Conservation (phyloP, 1,140 invertebrate genomes). For the Diabrotica virgifera region DNA sequence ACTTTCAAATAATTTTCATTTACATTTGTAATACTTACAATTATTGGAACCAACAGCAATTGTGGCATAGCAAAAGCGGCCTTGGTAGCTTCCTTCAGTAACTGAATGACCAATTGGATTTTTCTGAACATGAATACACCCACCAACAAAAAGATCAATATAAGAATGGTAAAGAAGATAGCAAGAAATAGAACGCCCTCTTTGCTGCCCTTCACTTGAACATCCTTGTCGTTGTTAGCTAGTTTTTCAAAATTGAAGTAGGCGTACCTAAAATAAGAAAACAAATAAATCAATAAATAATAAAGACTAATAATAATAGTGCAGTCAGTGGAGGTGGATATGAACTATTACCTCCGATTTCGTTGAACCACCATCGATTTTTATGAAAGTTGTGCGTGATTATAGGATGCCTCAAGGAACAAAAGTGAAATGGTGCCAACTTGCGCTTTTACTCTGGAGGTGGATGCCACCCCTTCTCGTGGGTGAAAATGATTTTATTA, state of each 20-base stretch:
- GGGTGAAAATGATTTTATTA: too few species aligned
- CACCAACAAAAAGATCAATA: constrained; percentile 58
- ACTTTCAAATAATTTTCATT: background rate
- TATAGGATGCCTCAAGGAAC: too few species aligned
- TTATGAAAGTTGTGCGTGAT: too few species aligned
- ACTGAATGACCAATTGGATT: constrained; percentile 63
- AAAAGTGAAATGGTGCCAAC: too few species aligned
- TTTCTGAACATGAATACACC: constrained; percentile 55
- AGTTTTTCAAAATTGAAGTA: constrained; percentile 7
- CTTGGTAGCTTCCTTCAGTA: constrained; percentile 76
- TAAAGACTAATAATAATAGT: too few species aligned
- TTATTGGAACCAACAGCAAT: constrained; percentile 71
- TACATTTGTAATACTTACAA: constrained; percentile 52
- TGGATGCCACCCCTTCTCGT: too few species aligned
- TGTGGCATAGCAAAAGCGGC: constrained; percentile 70
- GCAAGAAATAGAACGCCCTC: constrained; percentile 6
- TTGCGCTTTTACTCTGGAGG: too few species aligned
- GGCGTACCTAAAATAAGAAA: constrained; percentile 6
- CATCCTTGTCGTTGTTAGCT: background rate
- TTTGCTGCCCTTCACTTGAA: background rate
- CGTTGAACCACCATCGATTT: too few species aligned
- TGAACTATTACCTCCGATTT: too few species aligned
- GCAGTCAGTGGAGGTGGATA: too few species aligned
- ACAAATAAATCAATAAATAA: background rate
- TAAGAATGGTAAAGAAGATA: constrained; percentile 53